Percentiles rank a stretch among this genome's conserved stretches.
phyloP scores from a whole-genome alignment of 2,113 vertebrate genomes.

The Chauna torquata region DNA sequence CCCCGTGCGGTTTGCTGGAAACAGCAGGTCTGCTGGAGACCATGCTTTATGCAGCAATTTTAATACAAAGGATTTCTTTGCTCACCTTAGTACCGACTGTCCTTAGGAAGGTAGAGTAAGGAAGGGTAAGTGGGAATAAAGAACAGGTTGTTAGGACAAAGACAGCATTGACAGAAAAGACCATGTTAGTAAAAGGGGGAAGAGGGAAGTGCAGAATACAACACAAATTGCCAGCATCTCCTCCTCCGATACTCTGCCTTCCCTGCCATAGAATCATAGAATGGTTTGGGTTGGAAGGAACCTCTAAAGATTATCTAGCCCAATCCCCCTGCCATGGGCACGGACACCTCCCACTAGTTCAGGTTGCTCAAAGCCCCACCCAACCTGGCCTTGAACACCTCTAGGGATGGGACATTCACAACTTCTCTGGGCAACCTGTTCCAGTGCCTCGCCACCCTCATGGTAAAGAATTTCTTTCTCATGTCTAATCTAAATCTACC shows the following conservation, averaged over 20 bases:
- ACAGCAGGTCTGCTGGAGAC: neutral
- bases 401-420: neutral
- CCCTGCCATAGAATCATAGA: neutral
- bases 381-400: neutral
- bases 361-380: neutral
- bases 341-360: neutral
- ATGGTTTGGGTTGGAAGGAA: neutral
- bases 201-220: slow-evolving; percentile 20
- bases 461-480: neutral
- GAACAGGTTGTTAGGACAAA: slow-evolving; percentile 81
- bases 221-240: neutral
- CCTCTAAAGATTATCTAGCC: neutral
- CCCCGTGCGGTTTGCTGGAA: neutral
- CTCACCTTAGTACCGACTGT: slow-evolving; percentile 98
- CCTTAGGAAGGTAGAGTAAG: slow-evolving; percentile 86
- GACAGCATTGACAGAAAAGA: slow-evolving; percentile 27
- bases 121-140: slow-evolving; percentile 79
- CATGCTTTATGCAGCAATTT: slow-evolving; percentile 2
- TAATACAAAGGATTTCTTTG: slow-evolving; percentile 56
- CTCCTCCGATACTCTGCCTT: neutral
- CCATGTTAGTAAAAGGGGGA: slow-evolving; percentile 27
- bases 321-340: neutral
- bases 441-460: neutral
- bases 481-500: neutral
- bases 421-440: neutral